A percentile compares a stretch with the other conserved stretches of the same genome.
Evolutionary conservation across 2,113 vertebrate species (phyloP).

Genomic region (Microcebus lehilahytsara): DNA sequence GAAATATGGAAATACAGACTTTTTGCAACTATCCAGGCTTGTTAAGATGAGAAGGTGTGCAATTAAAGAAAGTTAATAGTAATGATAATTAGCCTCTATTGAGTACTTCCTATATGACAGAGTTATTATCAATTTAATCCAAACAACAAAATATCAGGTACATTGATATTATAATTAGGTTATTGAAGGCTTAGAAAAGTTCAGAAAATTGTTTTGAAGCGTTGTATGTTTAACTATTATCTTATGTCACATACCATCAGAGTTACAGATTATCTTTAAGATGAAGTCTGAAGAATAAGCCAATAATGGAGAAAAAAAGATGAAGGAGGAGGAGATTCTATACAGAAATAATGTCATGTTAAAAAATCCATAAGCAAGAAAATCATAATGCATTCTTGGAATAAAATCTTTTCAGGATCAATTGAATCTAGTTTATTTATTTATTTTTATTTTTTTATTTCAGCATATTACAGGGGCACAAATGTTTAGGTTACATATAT

Average conservation of each 20-base stretch:
- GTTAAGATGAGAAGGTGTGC: rapidly evolving
- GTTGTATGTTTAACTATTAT: not conserved
- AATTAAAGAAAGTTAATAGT: not conserved
- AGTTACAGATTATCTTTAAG: not conserved
- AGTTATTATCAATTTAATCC: not conserved
- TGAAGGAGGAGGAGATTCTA: not conserved
- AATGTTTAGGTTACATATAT: too few species aligned
- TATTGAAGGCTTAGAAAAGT: not conserved
- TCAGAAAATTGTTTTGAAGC: not conserved
- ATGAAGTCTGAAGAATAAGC: not conserved
- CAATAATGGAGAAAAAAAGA: too few species aligned
- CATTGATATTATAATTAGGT: not conserved
- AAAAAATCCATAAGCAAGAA: not conserved
- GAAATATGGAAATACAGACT: not conserved
- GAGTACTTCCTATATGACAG: not conserved
- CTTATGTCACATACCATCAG: not conserved
- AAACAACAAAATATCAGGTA: not conserved
- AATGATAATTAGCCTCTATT: not conserved
- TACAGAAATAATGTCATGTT: not conserved
- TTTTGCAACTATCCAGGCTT: not conserved
- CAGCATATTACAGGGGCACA: too few species aligned
- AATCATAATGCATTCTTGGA: not conserved
- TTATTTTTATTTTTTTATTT: too few species aligned
- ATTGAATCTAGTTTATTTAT: not conserved
- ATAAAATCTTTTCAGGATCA: not conserved